phyloP scores from a whole-genome alignment of 2,888 invertebrate genomes.

The Drosophila fulvimacula region DNA sequence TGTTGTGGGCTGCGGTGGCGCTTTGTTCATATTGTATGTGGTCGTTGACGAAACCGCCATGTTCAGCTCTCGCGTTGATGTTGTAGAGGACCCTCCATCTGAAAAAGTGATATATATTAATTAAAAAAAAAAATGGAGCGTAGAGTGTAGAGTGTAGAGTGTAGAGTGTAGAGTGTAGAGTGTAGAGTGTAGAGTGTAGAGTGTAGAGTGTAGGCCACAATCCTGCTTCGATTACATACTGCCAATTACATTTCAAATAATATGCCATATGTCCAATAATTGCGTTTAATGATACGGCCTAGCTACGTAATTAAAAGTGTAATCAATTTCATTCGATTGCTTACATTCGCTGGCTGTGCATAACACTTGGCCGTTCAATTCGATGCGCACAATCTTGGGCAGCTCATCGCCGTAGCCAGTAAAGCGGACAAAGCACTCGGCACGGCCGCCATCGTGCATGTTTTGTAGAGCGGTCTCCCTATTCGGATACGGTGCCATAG shows the following conservation, averaged over 20 bases:
- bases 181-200: too few species aligned
- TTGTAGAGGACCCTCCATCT: conserved; percentile 41
- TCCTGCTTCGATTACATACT: neutral
- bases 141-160: too few species aligned
- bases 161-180: too few species aligned
- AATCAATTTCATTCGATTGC: conserved; percentile 31
- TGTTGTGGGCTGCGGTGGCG: neutral
- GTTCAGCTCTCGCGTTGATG: conserved; percentile 30
- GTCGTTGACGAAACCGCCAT: conserved; percentile 29
- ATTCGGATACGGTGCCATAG: conserved; percentile 48
- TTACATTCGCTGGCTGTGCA: conserved; percentile 53
- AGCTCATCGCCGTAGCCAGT: conserved; percentile 37
- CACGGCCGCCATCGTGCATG: conserved; percentile 48
- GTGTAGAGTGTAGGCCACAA: too few species aligned
- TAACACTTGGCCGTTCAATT: conserved; percentile 50
- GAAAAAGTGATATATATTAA: too few species aligned
- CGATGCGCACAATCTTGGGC: conserved; percentile 53
- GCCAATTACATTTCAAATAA: neutral
- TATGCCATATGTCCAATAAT: neutral
- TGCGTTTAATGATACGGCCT: neutral
- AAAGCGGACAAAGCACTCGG: conserved; percentile 50
- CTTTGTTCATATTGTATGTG: neutral
- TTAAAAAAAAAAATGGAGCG: too few species aligned
- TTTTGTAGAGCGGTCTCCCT: conserved; percentile 30
- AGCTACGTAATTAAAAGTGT: neutral